A percentile compares a stretch with the other conserved stretches of the same genome.
These are phyloP conservation scores for Volucella inflata DNA, from an alignment of 2,888 invertebrate species.

Conservation along the genomic window DNA sequence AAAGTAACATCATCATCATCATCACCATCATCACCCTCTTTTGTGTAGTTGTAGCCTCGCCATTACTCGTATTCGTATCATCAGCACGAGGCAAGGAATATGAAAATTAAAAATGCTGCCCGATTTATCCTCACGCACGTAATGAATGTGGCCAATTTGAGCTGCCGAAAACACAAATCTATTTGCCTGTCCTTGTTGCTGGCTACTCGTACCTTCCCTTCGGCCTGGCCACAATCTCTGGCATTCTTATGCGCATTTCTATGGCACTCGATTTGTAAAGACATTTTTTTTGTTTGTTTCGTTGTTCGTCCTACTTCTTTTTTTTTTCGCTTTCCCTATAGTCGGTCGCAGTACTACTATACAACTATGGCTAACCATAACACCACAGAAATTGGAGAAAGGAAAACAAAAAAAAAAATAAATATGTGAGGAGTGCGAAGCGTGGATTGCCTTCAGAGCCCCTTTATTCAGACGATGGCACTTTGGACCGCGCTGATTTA, in stretches of 20 bases:
- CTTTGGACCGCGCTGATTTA: constrained; percentile 23
- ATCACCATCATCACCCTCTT: constrained; percentile 47
- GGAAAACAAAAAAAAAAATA: neutral
- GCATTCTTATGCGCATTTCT: constrained; percentile 43
- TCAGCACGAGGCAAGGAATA: constrained; percentile 46
- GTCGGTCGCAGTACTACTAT: no score
- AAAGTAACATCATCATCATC: constrained; percentile 65
- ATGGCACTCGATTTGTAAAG: constrained; percentile 48
- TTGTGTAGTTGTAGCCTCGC: no score
- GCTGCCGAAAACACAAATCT: constrained; percentile 61
- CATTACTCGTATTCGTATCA: neutral
- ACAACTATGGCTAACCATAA: constrained; percentile 12
- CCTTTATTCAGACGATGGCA: constrained; percentile 10
- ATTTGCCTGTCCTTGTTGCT: constrained; percentile 39
- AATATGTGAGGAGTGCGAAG: neutral
- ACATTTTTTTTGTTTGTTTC: constrained; percentile 22
- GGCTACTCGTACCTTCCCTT: neutral
- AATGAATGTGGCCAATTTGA: constrained; percentile 71
- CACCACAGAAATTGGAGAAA: constrained; percentile 16
- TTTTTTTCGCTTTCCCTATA: no score
- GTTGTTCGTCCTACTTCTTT: neutral
- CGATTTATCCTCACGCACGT: constrained; percentile 74
- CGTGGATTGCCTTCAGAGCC: constrained; percentile 4
- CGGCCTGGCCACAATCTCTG: neutral
- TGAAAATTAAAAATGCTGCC: constrained; percentile 72